Conservation (phyloP, 2,888 invertebrate genomes). For the Conops quadrifasciatus region DNA sequence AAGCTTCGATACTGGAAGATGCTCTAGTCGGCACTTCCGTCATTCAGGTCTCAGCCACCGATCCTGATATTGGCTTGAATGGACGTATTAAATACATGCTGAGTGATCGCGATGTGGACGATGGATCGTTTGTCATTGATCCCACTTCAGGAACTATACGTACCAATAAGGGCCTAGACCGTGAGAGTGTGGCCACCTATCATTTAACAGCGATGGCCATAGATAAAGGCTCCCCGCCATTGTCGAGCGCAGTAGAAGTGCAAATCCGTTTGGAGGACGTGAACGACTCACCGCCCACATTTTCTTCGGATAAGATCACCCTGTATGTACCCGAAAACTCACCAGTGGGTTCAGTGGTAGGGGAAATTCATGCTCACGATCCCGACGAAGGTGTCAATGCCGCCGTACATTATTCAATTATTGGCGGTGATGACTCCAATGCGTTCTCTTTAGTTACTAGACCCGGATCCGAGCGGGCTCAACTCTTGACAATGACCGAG, state of each 20-base stretch:
- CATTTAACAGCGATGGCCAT: slow-evolving; percentile 86
- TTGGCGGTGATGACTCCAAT: slow-evolving; percentile 90
- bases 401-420: slow-evolving; percentile 92
- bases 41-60: slow-evolving; percentile 80
- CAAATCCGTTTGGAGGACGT: slow-evolving; percentile 86
- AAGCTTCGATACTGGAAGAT: slow-evolving; percentile 86
- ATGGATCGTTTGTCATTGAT: slow-evolving; percentile 92
- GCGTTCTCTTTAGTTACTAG: slow-evolving; percentile 83
- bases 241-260: slow-evolving; percentile 77
- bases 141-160: slow-evolving; percentile 90
- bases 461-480: slow-evolving; percentile 85
- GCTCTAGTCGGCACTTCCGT: slow-evolving; percentile 83
- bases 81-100: slow-evolving; percentile 85
- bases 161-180: slow-evolving; percentile 87
- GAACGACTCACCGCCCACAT: slow-evolving; percentile 90
- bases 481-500: slow-evolving; percentile 87
- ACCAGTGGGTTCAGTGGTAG: slow-evolving; percentile 94
- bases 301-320: slow-evolving; percentile 86
- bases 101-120: slow-evolving; percentile 77
- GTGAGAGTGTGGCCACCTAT: slow-evolving; percentile 88
- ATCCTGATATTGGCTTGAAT: slow-evolving; percentile 87
- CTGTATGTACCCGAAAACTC: slow-evolving; percentile 94
- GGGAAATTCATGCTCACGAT: slow-evolving; percentile 88
- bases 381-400: slow-evolving; percentile 93
- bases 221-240: slow-evolving; percentile 85